These are phyloP conservation scores for Periparus ater DNA, from an alignment of 2,797 vertebrate species.

Conservation along the genomic window DNA sequence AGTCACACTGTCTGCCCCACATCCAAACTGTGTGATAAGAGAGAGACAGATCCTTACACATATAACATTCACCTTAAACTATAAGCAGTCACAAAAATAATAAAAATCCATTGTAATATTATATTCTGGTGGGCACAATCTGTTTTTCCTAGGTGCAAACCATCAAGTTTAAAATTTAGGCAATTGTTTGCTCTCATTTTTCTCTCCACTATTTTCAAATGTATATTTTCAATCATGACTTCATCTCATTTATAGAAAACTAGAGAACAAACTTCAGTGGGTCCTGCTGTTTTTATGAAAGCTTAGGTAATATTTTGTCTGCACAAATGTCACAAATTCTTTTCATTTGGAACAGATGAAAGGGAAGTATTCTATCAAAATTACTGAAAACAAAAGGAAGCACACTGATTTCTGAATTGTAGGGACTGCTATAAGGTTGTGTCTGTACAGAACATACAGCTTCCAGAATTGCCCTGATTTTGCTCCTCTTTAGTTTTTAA, in stretches of 20 bases:
- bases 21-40: neutral
- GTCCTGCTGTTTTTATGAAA: neutral
- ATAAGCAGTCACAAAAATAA: neutral
- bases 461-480: neutral
- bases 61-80: neutral
- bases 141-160: neutral
- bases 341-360: neutral
- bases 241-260: neutral
- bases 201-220: neutral
- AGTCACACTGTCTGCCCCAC: neutral
- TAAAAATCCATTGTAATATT: neutral
- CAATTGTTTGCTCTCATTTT: neutral
- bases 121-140: neutral
- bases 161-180: neutral
- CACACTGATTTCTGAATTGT: neutral
- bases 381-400: neutral
- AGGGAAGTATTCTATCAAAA: neutral
- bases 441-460: neutral
- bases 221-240: neutral
- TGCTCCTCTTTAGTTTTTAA: neutral
- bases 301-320: neutral
- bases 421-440: fast-evolving
- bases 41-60: neutral
- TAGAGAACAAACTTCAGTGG: neutral
- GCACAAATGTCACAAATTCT: neutral